Evolutionary conservation across 2,113 vertebrate genomes (phyloP).

Genomic region (Sinocyclocheilus maitianheensis): DNA sequence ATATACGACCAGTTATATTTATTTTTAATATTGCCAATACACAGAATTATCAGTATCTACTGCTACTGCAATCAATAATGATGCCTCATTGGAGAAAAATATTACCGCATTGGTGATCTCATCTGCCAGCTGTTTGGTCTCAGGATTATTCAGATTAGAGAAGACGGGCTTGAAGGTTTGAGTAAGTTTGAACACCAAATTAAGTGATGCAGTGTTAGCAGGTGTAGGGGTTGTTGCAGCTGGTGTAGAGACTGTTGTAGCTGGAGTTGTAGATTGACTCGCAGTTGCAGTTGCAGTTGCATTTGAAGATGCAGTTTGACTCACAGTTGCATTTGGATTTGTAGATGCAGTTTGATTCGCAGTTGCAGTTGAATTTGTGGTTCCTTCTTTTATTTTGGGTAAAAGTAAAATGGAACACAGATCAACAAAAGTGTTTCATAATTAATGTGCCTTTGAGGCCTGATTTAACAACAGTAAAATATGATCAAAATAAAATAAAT

Average conservation of each 20-base stretch:
- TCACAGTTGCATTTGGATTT: too few relatives aligned
- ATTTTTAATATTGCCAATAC: neutral
- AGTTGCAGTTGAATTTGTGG: too few relatives aligned
- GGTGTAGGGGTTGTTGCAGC: neutral
- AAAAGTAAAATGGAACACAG: neutral
- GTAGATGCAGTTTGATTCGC: too few relatives aligned
- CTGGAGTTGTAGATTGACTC: neutral
- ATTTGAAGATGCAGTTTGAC: too few relatives aligned
- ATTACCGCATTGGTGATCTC: neutral
- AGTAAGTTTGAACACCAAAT: neutral
- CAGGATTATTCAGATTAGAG: neutral
- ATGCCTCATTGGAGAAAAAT: neutral
- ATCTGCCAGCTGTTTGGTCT: rapidly evolving
- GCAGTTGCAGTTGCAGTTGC: too few relatives aligned
- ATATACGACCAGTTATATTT: neutral
- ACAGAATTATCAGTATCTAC: neutral
- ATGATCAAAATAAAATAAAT: neutral
- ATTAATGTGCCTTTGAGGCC: neutral
- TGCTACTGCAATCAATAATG: neutral
- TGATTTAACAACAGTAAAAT: neutral
- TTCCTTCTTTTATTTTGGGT: neutral
- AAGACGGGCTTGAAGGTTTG: neutral
- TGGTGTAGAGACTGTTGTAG: neutral
- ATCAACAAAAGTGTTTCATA: too few relatives aligned
- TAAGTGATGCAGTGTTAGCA: neutral